These are phyloP conservation scores for Myiopsitta monachus DNA, from an alignment of 2,113 vertebrate species.

Conservation along the genomic window DNA sequence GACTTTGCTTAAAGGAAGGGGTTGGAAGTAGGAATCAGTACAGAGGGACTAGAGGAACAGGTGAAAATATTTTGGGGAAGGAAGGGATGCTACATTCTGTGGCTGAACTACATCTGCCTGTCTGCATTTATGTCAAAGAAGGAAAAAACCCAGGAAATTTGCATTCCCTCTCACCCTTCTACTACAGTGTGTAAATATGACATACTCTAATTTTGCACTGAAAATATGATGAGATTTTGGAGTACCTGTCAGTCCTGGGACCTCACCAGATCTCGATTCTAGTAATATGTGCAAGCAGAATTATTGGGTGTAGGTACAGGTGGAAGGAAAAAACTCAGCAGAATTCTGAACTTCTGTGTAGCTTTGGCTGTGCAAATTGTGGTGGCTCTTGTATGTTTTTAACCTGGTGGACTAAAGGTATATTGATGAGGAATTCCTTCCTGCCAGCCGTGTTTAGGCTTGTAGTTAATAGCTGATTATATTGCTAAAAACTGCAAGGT, in stretches of 20 bases:
- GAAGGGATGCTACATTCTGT: not conserved
- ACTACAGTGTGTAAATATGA: not conserved
- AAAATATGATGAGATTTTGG: not conserved
- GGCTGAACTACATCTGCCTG: not conserved
- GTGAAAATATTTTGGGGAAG: not conserved
- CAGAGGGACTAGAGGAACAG: not conserved
- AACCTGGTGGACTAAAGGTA: not conserved
- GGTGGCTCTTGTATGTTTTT: not conserved
- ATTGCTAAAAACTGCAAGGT: not conserved
- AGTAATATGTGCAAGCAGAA: not conserved
- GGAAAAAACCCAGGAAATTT: not conserved
- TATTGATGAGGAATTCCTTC: not conserved
- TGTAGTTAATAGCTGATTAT: not conserved
- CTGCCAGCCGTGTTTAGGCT: not conserved
- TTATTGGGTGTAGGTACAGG: not conserved
- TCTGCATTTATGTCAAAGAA: not conserved
- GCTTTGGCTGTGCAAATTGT: not conserved
- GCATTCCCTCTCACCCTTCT: not conserved
- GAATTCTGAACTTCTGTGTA: not conserved
- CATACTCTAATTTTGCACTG: not conserved
- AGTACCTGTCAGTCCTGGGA: not conserved
- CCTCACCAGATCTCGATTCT: not conserved
- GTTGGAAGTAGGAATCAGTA: not conserved
- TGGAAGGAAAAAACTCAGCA: not conserved
- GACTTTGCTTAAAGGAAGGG: not conserved